These are phyloP conservation scores for Montifringilla adamsi DNA, from an alignment of 2,113 vertebrate species.

Conservation along the genomic window DNA sequence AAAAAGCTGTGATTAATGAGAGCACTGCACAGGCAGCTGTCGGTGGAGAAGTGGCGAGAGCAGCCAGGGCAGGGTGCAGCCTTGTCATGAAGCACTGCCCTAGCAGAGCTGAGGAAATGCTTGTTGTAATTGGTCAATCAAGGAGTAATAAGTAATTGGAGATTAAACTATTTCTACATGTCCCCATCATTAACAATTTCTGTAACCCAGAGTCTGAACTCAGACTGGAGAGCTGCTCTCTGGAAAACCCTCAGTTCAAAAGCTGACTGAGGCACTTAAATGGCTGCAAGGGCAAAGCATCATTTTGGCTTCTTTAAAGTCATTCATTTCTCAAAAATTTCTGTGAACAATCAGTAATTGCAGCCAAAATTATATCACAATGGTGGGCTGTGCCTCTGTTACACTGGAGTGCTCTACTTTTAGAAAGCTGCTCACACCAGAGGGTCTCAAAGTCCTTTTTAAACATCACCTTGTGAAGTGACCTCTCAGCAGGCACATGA, in stretches of 20 bases:
- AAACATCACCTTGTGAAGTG: not conserved
- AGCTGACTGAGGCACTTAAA: not conserved
- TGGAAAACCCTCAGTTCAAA: not conserved
- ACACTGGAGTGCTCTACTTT: not conserved
- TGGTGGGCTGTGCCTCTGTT: not conserved
- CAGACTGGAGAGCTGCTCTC: slow-evolving; percentile 19
- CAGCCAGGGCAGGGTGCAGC: not conserved
- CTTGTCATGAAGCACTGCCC: not conserved
- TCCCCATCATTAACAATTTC: slow-evolving; percentile 44
- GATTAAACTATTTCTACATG: slow-evolving; percentile 42
- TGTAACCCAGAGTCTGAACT: slow-evolving; percentile 44
- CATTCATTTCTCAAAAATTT: not conserved
- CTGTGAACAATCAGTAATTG: not conserved
- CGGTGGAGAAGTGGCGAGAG: not conserved
- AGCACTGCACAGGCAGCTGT: not conserved
- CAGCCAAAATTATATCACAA: accelerated
- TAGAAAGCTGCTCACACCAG: not conserved
- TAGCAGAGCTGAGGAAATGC: not conserved
- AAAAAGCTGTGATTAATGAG: not conserved
- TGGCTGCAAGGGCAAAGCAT: not conserved
- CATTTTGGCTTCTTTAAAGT: not conserved
- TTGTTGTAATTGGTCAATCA: slow-evolving; percentile 19
- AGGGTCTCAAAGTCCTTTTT: not conserved
- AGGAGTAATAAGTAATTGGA: slow-evolving; percentile 17
- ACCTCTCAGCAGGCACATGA: not conserved